A percentile compares a stretch with the other conserved stretches of the same genome.
Conservation (phyloP, 2,797 vertebrate species). For the Tokudaia muenninki region DNA sequence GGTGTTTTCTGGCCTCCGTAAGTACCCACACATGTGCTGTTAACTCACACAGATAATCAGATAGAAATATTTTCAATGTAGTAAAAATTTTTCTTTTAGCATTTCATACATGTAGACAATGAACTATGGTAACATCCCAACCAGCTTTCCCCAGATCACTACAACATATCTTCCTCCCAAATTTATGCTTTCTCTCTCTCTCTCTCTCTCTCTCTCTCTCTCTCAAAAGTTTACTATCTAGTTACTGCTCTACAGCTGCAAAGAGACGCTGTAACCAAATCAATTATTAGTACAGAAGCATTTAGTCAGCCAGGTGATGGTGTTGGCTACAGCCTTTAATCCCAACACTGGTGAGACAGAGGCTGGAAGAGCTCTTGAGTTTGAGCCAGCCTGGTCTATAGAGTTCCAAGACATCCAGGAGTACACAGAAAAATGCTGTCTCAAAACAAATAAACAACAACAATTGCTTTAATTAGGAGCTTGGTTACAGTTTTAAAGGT, state of each 20-base stretch:
- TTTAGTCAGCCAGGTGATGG: background rate
- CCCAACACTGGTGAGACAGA: background rate
- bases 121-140: background rate
- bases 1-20: background rate
- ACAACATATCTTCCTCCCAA: background rate
- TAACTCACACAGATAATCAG: background rate
- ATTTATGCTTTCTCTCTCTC: background rate
- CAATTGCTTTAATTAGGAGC: background rate
- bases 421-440: too few relatives aligned
- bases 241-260: background rate
- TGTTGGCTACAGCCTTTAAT: background rate
- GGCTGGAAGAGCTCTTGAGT: background rate
- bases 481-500: background rate
- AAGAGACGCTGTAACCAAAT: background rate
- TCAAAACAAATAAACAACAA: background rate
- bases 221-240: background rate
- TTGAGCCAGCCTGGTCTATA: too few relatives aligned
- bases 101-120: background rate
- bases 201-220: background rate
- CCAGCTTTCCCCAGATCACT: background rate
- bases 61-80: background rate
- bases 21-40: background rate
- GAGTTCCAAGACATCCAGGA: too few relatives aligned
- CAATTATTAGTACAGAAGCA: background rate
- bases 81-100: background rate